Evolutionary conservation across 2,797 vertebrate species (phyloP).

Genomic region (Cheirogaleus major): DNA sequence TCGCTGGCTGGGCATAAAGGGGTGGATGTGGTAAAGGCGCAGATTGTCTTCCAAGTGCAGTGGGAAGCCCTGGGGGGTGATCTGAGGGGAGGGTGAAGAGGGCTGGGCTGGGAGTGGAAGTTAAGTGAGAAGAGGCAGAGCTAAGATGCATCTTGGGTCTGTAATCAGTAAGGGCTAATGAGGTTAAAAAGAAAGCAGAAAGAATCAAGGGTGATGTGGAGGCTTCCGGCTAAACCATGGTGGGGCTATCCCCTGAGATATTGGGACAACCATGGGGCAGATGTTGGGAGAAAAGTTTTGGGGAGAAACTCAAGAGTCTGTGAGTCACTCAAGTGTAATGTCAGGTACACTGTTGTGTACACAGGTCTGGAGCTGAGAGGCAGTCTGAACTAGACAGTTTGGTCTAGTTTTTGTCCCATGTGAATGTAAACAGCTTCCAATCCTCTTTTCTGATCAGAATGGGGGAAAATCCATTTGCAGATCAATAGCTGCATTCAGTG

Average conservation of each 20-base stretch:
- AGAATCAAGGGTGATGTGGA: not conserved
- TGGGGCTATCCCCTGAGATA: not conserved
- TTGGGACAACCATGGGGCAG: not conserved
- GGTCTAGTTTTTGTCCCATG: not conserved
- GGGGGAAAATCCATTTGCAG: not conserved
- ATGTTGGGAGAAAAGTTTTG: not conserved
- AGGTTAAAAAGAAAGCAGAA: not conserved
- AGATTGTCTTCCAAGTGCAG: not conserved
- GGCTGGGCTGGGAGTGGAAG: too few relatives aligned
- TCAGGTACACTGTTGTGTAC: too few relatives aligned
- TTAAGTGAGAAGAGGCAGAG: not conserved
- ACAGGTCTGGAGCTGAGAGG: not conserved
- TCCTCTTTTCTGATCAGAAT: not conserved
- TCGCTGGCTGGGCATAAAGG: not conserved
- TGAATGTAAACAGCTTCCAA: not conserved
- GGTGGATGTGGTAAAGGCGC: accelerated
- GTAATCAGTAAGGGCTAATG: not conserved
- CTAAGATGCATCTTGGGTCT: not conserved
- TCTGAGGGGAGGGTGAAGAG: too few relatives aligned
- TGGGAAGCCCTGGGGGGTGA: accelerated
- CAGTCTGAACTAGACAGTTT: not conserved
- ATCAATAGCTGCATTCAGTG: not conserved
- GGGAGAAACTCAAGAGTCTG: not conserved
- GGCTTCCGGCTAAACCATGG: not conserved
- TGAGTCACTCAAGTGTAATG: not conserved